Conservation (phyloP, 2,113 vertebrate species). For the Cyanoliseus patagonus region DNA sequence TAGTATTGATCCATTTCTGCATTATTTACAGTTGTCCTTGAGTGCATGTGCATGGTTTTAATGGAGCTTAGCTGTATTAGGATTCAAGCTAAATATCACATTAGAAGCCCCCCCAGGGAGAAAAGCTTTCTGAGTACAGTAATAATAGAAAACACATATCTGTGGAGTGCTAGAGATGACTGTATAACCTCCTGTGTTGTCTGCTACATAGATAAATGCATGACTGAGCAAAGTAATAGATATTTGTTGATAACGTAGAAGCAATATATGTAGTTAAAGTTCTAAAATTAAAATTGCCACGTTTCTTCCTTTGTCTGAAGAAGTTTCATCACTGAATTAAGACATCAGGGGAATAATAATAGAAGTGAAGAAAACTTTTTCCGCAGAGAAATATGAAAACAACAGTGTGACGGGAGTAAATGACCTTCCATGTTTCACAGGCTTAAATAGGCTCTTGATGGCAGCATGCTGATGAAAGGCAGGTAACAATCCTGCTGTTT, state of each 20-base stretch:
- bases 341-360: background rate
- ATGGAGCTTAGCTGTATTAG: conserved; percentile 31
- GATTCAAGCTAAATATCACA: conserved; percentile 52
- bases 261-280: background rate
- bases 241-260: conserved; percentile 6
- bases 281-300: background rate
- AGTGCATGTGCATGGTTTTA: conserved; percentile 29
- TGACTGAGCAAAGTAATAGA: conserved; percentile 37
- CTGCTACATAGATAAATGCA: background rate
- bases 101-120: conserved; percentile 19
- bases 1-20: conserved; percentile 65
- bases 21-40: conserved; percentile 67
- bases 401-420: background rate
- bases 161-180: background rate
- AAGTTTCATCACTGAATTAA: conserved; percentile 26
- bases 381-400: background rate
- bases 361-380: background rate
- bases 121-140: background rate
- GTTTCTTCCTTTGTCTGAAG: background rate
- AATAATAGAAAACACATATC: background rate
- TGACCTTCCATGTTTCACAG: background rate
- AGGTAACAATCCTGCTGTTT: background rate
- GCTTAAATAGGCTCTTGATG: background rate
- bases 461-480: background rate
- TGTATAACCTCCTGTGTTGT: background rate